A percentile compares a stretch with the other conserved stretches of the same genome.
phyloP scores from a whole-genome alignment of 2,797 vertebrate species.

The Sciurus vulgaris region DNA sequence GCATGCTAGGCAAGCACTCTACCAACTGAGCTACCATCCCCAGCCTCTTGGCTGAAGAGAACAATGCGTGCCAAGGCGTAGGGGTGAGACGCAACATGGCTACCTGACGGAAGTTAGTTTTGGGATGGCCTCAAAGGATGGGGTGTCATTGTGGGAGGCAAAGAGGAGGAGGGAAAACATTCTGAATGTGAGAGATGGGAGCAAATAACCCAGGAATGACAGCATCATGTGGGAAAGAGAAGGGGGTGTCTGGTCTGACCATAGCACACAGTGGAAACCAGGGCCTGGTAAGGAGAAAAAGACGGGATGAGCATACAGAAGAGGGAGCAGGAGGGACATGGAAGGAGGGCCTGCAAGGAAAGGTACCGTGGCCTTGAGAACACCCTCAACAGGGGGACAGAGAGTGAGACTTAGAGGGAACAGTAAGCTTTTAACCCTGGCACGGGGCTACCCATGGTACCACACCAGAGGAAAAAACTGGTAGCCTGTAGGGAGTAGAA shows the following conservation, averaged over 20 bases:
- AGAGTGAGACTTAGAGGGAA: neutral
- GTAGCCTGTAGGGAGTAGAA: neutral
- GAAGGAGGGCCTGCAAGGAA: neutral
- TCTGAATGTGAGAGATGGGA: neutral
- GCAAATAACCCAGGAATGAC: neutral
- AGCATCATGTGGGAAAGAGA: neutral
- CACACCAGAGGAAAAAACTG: neutral
- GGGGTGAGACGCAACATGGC: neutral
- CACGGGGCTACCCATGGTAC: neutral
- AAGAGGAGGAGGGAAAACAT: neutral
- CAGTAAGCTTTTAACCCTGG: neutral
- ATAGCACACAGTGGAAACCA: neutral
- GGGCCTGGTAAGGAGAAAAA: neutral
- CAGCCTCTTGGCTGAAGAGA: neutral
- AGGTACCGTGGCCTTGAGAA: rapidly evolving
- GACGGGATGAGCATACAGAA: neutral
- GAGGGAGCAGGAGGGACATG: neutral
- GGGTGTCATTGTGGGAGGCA: neutral
- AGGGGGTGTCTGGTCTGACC: neutral
- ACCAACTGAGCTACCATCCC: too few species aligned
- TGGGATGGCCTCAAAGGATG: neutral
- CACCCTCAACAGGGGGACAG: neutral
- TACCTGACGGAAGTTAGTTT: neutral
- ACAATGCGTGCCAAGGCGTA: neutral
- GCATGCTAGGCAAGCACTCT: too few species aligned